Evolutionary conservation across 1,140 invertebrate genomes (phyloP).

Genomic region (Aricia agestis): DNA sequence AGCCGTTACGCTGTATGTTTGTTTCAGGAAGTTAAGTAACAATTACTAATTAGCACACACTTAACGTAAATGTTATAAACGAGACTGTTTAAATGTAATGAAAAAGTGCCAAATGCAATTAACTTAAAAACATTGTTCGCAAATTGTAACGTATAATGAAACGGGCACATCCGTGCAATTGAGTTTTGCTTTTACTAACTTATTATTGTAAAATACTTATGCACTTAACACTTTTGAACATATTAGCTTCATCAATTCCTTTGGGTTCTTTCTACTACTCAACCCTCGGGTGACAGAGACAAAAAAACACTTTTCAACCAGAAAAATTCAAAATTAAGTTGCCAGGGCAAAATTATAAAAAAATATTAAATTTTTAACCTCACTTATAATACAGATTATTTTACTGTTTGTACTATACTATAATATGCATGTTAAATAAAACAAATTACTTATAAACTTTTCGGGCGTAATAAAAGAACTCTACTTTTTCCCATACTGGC

Average conservation of each 20-base stretch:
- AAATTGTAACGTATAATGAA: not conserved
- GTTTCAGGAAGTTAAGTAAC: conserved; percentile 9
- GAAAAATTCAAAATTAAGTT: too few relatives aligned
- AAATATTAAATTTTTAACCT: too few relatives aligned
- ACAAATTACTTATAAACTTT: too few relatives aligned
- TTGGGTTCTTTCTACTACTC: too few relatives aligned
- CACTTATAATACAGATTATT: too few relatives aligned
- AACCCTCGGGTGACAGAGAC: too few relatives aligned
- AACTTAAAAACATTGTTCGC: not conserved
- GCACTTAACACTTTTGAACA: not conserved
- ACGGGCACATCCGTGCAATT: not conserved
- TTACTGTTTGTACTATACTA: too few relatives aligned
- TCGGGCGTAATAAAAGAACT: too few relatives aligned
- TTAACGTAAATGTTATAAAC: conserved; percentile 4
- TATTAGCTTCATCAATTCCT: too few relatives aligned
- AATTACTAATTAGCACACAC: conserved; percentile 2
- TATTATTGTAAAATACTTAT: not conserved
- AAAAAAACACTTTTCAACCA: too few relatives aligned
- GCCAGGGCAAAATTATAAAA: too few relatives aligned
- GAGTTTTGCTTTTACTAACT: not conserved
- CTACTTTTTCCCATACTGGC: not conserved
- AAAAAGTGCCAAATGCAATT: not conserved
- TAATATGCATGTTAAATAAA: too few relatives aligned
- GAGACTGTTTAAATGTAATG: not conserved
- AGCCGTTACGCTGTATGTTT: conserved; percentile 4